Evolutionary conservation across 2,888 invertebrate species (phyloP).

Genomic region (Panopea generosa): DNA sequence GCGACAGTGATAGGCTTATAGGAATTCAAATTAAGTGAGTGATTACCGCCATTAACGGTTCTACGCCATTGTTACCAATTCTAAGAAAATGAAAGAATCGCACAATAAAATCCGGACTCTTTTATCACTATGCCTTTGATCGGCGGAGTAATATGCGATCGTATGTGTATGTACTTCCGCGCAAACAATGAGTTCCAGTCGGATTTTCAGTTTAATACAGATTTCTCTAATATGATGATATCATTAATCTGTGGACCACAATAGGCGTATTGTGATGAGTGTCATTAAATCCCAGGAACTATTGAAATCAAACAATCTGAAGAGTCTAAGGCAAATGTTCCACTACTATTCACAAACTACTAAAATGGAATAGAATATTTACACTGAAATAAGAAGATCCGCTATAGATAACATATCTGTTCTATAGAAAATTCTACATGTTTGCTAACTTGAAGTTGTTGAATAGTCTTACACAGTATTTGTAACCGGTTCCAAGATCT

Average conservation of each 20-base stretch:
- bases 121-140: conserved; percentile 52
- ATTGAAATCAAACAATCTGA: conserved; percentile 28
- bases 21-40: conserved; percentile 51
- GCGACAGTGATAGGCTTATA: conserved; percentile 46
- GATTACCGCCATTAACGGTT: conserved; percentile 49
- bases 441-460: no score
- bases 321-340: conserved; percentile 47
- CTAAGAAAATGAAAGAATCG: conserved; percentile 57
- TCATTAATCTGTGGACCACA: conserved; percentile 42
- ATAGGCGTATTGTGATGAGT: conserved; percentile 32
- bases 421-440: no score
- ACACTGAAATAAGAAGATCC: conserved; percentile 6
- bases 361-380: conserved; percentile 49
- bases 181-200: conserved; percentile 41
- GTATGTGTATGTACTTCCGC: conserved; percentile 50
- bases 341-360: conserved; percentile 32
- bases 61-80: conserved; percentile 51
- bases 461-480: no score
- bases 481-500: no score
- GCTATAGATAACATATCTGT: no score
- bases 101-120: conserved; percentile 51
- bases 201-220: conserved; percentile 53
- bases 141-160: conserved; percentile 53
- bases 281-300: conserved; percentile 36
- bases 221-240: conserved; percentile 44